Evolutionary conservation across 2,797 vertebrate genomes (phyloP).

Genomic region (Heterohyrax brucei): DNA sequence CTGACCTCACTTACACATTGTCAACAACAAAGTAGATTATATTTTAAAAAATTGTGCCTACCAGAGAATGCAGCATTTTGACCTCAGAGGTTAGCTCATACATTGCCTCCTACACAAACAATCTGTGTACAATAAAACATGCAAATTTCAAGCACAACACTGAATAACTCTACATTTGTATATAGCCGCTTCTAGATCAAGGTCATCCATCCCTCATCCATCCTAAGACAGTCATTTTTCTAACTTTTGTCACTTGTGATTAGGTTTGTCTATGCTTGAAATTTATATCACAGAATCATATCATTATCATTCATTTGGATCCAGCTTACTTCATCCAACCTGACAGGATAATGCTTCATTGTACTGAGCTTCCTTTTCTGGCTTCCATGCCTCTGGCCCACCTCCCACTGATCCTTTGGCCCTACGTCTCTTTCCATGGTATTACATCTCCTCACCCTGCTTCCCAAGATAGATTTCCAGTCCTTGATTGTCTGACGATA

Average conservation of each 20-base stretch:
- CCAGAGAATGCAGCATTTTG: not conserved
- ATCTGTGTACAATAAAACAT: not conserved
- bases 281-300: accelerated
- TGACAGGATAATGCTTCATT: accelerated
- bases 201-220: too few relatives aligned
- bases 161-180: accelerated
- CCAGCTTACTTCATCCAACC: accelerated
- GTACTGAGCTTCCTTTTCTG: not conserved
- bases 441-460: not conserved
- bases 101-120: not conserved
- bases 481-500: accelerated
- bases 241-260: not conserved
- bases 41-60: not conserved
- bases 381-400: accelerated
- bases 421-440: accelerated
- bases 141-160: not conserved
- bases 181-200: too few relatives aligned
- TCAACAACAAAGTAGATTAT: too few relatives aligned
- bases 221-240: not conserved
- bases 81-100: not conserved
- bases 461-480: too few relatives aligned
- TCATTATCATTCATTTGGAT: accelerated
- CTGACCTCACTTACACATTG: too few relatives aligned
- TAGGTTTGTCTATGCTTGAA: not conserved
- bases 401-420: too few relatives aligned